phyloP scores from a whole-genome alignment of 2,113 vertebrate genomes.

The sheep (Ovis aries) region ARS-UI_Ramb_v3.0 NC_056054.1:167318001-167318500 shows the following conservation, averaged over 20 bases:
- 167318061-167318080: not conserved
- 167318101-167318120: not conserved
- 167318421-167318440: not conserved
- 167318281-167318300: not conserved
- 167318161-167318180: not conserved
- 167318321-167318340: not conserved
- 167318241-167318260: not conserved
- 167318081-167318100: not conserved
- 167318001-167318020: not conserved
- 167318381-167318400: not conserved
- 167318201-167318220: not conserved
- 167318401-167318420: not conserved
- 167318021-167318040: not conserved
- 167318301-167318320: not conserved
- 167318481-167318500: rapidly evolving
- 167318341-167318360: not conserved
- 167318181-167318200: not conserved
- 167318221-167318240: not conserved
- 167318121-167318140: not conserved
- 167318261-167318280: not conserved
- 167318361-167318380: not conserved
- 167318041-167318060: not conserved
- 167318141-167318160: not conserved
- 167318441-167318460: not conserved
- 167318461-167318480: not conserved